Evolutionary conservation across 1,140 invertebrate genomes (phyloP).

Genomic region (Eupeodes corollae): DNA sequence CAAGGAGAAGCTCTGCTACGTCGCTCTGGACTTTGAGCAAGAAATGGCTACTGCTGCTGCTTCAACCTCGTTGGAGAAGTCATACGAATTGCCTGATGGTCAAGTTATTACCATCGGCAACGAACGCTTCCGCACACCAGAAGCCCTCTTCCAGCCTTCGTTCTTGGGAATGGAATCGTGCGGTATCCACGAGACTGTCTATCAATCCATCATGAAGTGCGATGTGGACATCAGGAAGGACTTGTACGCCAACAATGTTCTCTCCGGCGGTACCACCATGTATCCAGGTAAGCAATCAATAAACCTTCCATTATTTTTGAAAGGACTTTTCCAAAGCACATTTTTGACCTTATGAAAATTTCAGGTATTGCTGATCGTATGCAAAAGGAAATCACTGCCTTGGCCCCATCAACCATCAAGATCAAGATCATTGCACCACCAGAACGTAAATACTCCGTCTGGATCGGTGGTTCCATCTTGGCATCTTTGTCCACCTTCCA

Average conservation of each 20-base stretch:
- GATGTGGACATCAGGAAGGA: slow-evolving; percentile 86
- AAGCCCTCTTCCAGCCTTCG: slow-evolving; percentile 84
- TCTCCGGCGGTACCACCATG: slow-evolving; percentile 74
- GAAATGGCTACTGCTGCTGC: slow-evolving; percentile 78
- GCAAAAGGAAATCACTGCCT: slow-evolving; percentile 78
- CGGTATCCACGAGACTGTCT: slow-evolving; percentile 84
- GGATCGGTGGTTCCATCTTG: slow-evolving; percentile 80
- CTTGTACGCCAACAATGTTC: slow-evolving; percentile 81
- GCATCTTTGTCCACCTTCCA: slow-evolving; percentile 83
- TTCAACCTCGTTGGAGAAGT: slow-evolving; percentile 72
- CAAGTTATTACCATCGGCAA: slow-evolving; percentile 86
- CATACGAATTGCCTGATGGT: slow-evolving; percentile 77
- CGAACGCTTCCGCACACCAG: slow-evolving; percentile 87
- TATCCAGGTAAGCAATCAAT: slow-evolving; percentile 45
- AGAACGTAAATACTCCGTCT: slow-evolving; percentile 84
- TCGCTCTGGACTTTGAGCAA: slow-evolving; percentile 72
- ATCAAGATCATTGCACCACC: slow-evolving; percentile 90
- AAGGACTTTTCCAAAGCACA: background rate
- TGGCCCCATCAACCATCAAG: slow-evolving; percentile 82
- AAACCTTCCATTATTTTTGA: background rate
- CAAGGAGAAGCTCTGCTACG: slow-evolving; percentile 77
- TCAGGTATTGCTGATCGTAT: slow-evolving; percentile 69
- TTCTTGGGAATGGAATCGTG: slow-evolving; percentile 86
- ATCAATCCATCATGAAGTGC: slow-evolving; percentile 93
- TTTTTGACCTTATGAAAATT: background rate